Conservation (phyloP, 2,797 vertebrate species). For the Manis pentadactyla region DNA sequence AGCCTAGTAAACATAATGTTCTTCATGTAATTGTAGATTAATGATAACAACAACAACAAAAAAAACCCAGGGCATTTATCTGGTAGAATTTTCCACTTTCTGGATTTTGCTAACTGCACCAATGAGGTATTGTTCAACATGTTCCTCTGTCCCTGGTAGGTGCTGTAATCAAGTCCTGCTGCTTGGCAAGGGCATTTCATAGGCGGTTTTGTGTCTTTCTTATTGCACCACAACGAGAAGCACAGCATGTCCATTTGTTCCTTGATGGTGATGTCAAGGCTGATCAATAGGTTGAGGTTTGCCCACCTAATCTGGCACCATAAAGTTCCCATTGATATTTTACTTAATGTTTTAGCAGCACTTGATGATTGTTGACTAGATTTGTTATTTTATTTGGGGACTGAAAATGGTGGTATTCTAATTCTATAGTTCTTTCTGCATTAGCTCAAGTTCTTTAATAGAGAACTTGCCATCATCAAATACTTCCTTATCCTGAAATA, state of each 20-base stretch:
- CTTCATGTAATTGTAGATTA: too few species aligned
- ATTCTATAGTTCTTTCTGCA: neutral
- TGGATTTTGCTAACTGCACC: neutral
- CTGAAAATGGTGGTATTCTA: neutral
- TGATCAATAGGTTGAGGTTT: neutral
- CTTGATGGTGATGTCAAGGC: neutral
- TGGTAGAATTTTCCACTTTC: neutral
- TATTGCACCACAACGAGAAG: neutral
- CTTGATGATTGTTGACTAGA: neutral
- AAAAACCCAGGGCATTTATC: neutral
- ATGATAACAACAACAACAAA: too few species aligned
- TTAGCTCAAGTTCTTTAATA: neutral
- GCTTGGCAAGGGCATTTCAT: neutral
- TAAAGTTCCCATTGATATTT: neutral
- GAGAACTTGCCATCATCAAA: conserved; percentile 19
- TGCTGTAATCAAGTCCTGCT: neutral
- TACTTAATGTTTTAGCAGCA: neutral
- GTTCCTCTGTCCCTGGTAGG: neutral
- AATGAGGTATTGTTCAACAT: neutral
- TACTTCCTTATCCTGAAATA: conserved; percentile 12
- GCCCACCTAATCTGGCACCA: neutral
- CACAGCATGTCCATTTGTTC: neutral
- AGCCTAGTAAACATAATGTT: too few species aligned
- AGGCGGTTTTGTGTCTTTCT: neutral
- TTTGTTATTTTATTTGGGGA: neutral